Evolutionary conservation across 2,113 vertebrate genomes (phyloP).

Genomic region (Antechinus stuartii): DNA sequence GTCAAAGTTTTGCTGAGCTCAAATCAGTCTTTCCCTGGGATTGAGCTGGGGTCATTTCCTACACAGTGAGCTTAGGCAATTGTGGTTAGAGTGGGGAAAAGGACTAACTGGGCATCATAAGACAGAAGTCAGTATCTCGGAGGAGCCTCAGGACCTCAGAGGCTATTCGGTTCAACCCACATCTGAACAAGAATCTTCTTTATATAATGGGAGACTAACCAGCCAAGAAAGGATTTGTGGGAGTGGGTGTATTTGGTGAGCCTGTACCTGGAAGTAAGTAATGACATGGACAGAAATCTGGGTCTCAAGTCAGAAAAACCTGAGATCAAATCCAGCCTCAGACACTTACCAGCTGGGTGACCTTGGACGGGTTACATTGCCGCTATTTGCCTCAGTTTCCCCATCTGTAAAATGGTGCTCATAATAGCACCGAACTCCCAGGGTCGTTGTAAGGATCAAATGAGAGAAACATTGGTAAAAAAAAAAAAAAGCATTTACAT

Average conservation of each 20-base stretch:
- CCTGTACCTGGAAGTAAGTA: background rate
- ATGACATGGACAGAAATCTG: background rate
- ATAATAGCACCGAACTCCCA: background rate
- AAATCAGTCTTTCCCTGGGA: background rate
- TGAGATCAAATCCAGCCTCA: background rate
- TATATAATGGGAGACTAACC: background rate
- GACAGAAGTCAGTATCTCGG: background rate
- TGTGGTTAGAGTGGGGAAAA: background rate
- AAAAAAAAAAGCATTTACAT: background rate
- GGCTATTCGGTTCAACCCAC: background rate
- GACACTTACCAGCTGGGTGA: background rate
- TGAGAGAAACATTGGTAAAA: background rate
- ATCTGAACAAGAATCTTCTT: background rate
- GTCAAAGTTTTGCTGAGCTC: background rate
- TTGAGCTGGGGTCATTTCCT: background rate
- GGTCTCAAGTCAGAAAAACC: background rate
- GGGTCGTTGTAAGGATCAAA: background rate
- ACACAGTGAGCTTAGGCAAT: background rate
- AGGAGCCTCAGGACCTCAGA: background rate
- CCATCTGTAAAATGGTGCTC: background rate
- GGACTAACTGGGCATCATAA: background rate
- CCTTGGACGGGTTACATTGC: background rate
- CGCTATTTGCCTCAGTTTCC: background rate
- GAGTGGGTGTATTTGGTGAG: too few relatives aligned
- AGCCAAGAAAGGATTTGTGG: too few relatives aligned